Evolutionary conservation across 2,113 vertebrate genomes (phyloP), one percentile per base, ranked within the genome.

Genomic region (Tachycineta bicolor): DNA sequence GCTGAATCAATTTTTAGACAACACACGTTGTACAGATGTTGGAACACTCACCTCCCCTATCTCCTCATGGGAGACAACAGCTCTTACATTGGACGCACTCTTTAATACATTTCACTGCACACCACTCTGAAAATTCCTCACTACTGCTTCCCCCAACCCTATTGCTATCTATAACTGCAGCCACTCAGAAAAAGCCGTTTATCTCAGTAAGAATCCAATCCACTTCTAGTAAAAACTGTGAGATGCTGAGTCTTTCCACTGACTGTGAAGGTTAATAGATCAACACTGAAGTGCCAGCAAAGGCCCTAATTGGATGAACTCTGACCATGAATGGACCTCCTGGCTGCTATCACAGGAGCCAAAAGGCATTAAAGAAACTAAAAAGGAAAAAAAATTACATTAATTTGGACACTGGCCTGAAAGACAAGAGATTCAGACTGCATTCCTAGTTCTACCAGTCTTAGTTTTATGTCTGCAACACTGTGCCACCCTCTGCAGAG

Each of bases 51-150:
- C 58, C 31, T 62, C 37, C 29, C 10, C 1, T 2, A 33, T 11
- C 24, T 33, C 43, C 68, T 50, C 23, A 29, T 25, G n/a, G 63
- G 31, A 62, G 28, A 43, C 47, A 43, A 60, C 0, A 65, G 37
- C 47, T 70, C 34, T 37, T 10, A 6, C 0, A 22, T 0, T 7
- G 24, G 5, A 31, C 44, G 16, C 25, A 6, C 16, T 43, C 59
- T 22, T 34, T n/a, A 86, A 88, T 7, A 6, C 10, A 68, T 60
- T 56, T 70, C 60, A 33, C 37, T 14, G 11, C 3, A 4, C 5
- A 68, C 23, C 28, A 44, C 56, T 31, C 44, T 18, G 44, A 29
- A 60, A 89, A 87, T 26, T 47, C 86, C 62, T 67, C 78, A 34
- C 58, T 49, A 8, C 37, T 55, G 55, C 50, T 76, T 65, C 33